Percentiles rank a stretch among this genome's conserved stretches.
Conservation (phyloP, 2,113 vertebrate species). For the Pituophis catenifer region DNA sequence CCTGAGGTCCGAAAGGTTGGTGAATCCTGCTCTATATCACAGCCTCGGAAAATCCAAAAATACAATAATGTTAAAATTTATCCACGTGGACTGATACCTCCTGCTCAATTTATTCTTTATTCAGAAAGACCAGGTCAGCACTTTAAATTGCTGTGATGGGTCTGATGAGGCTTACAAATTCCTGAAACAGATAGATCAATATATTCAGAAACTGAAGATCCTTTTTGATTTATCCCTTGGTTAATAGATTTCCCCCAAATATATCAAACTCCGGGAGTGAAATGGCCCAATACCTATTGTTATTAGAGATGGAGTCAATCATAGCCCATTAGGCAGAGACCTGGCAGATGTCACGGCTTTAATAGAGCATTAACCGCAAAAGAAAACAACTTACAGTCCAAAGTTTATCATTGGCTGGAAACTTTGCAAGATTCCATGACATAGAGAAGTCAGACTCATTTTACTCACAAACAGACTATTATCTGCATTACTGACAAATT, state of each 20-base stretch:
- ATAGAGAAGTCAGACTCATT: neutral
- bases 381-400: neutral
- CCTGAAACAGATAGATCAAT: neutral
- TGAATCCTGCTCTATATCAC: neutral
- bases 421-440: neutral
- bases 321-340: slow-evolving; percentile 1
- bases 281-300: neutral
- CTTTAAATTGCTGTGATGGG: neutral
- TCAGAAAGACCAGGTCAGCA: accelerated
- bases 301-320: slow-evolving; percentile 8
- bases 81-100: neutral
- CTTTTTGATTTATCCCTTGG: neutral
- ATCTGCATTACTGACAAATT: slow-evolving; percentile 5
- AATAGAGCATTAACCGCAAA: neutral
- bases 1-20: too few relatives aligned
- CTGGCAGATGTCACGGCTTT: neutral
- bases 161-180: neutral
- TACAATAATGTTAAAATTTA: neutral
- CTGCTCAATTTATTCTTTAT: neutral
- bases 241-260: slow-evolving; percentile 30
- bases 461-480: neutral
- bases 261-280: slow-evolving; percentile 13
- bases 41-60: neutral
- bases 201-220: neutral
- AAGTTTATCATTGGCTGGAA: slow-evolving; percentile 5